A percentile compares a stretch with the other conserved stretches of the same genome.
These are phyloP conservation scores for Festucalex cinctus DNA, from an alignment of 2,113 vertebrate genomes.

Conservation along the genomic window DNA sequence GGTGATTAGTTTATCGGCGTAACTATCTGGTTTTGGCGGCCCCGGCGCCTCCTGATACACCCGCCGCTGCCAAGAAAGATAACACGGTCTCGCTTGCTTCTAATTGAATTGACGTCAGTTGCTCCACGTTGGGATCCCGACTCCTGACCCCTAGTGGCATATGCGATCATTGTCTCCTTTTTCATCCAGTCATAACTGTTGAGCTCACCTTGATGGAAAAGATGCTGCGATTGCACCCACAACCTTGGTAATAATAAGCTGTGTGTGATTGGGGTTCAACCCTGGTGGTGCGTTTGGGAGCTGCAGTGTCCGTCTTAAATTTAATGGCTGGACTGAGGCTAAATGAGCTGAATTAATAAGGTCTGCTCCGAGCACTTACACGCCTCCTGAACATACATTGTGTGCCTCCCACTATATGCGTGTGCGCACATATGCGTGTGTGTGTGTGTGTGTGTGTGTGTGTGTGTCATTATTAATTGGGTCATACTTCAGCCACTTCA, in stretches of 20 bases:
- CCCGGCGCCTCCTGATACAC: constrained; percentile 40
- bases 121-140: constrained; percentile 37
- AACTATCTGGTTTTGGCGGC: constrained; percentile 57
- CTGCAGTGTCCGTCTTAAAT: constrained; percentile 64
- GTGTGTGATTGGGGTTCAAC: constrained; percentile 17
- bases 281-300: constrained; percentile 46
- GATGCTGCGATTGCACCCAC: background rate
- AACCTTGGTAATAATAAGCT: constrained; percentile 17
- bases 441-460: constrained; percentile 16
- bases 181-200: constrained; percentile 21
- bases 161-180: background rate
- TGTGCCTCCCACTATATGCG: constrained; percentile 13
- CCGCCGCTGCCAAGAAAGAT: constrained; percentile 50
- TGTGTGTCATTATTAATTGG: constrained; percentile 56
- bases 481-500: constrained; percentile 60
- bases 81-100: constrained; percentile 46
- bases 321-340: constrained; percentile 69
- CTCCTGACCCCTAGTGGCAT: constrained; percentile 23
- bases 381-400: constrained; percentile 66
- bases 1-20: constrained; percentile 67
- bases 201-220: constrained; percentile 27
- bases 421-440: constrained; percentile 24
- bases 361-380: constrained; percentile 67
- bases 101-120: constrained; percentile 68
- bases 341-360: constrained; percentile 76